phyloP scores from a whole-genome alignment of 2,113 vertebrate genomes.

The Oriolus oriolus region DNA sequence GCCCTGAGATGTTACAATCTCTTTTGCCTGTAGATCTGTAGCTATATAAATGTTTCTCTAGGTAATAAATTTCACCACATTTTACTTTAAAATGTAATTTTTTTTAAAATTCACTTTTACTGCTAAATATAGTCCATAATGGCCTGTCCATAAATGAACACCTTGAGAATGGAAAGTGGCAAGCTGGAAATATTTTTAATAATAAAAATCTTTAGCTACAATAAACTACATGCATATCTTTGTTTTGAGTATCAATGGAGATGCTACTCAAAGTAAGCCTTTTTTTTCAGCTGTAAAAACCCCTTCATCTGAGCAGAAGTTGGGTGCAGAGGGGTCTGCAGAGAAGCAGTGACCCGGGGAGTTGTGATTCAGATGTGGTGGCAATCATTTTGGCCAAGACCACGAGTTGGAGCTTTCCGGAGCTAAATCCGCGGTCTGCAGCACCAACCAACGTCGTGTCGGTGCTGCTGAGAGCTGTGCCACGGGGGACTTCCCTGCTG shows the following conservation, averaged over 20 bases:
- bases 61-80: slow-evolving; percentile 17
- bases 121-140: not conserved
- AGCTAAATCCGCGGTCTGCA: not conserved
- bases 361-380: not conserved
- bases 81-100: slow-evolving; percentile 59
- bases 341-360: accelerated
- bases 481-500: not conserved
- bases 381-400: not conserved
- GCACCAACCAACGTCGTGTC: no score
- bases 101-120: slow-evolving; percentile 10
- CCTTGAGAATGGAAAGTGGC: not conserved
- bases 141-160: not conserved
- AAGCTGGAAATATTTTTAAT: not conserved
- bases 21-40: not conserved
- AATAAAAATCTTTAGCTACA: not conserved
- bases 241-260: not conserved
- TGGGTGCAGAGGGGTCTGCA: not conserved
- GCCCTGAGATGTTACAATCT: not conserved
- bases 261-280: not conserved
- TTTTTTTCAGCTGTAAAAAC: not conserved
- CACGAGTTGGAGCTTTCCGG: not conserved
- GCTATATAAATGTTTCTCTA: slow-evolving; percentile 10
- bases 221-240: not conserved
- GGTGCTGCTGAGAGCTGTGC: not conserved
- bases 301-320: not conserved